Evolutionary conservation across 2,888 invertebrate genomes (phyloP).

Genomic region (Dioctria rufipes): DNA sequence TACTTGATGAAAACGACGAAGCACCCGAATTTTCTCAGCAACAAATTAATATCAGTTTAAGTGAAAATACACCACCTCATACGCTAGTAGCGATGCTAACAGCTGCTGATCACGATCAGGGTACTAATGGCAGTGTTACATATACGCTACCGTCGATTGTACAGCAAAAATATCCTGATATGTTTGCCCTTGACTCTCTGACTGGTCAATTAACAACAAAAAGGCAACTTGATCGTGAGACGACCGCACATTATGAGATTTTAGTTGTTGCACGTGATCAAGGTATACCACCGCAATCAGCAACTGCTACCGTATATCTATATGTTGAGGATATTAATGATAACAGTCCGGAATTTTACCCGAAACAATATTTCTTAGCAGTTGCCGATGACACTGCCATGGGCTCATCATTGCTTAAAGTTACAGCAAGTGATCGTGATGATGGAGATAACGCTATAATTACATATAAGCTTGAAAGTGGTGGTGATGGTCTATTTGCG

Average conservation of each 20-base stretch:
- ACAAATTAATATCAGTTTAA: slow-evolving; percentile 81
- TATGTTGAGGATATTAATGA: slow-evolving; percentile 91
- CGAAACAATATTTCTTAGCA: slow-evolving; percentile 86
- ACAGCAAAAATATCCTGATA: slow-evolving; percentile 85
- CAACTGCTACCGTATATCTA: slow-evolving; percentile 88
- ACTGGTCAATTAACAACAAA: slow-evolving; percentile 89
- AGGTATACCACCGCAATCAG: slow-evolving; percentile 90
- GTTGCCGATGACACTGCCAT: slow-evolving; percentile 78
- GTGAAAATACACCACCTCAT: slow-evolving; percentile 85
- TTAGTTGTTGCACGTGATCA: slow-evolving; percentile 92
- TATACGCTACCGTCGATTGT: slow-evolving; percentile 86
- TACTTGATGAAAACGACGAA: slow-evolving; percentile 96
- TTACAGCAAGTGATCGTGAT: slow-evolving; percentile 89
- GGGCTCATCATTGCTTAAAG: slow-evolving; percentile 79
- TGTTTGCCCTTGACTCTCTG: slow-evolving; percentile 85
- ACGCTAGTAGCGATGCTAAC: slow-evolving; percentile 87
- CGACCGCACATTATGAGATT: slow-evolving; percentile 83
- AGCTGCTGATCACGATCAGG: slow-evolving; percentile 93
- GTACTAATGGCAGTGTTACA: slow-evolving; percentile 92
- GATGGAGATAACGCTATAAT: slow-evolving; percentile 90
- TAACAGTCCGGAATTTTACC: slow-evolving; percentile 93
- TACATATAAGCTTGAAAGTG: slow-evolving; percentile 82
- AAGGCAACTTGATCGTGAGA: slow-evolving; percentile 86
- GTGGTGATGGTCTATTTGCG: slow-evolving; percentile 83
- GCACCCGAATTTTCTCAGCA: slow-evolving; percentile 87